Base-by-base conservation (phyloP, 2,888 invertebrate species). In the Oscheius sp. region DNA sequence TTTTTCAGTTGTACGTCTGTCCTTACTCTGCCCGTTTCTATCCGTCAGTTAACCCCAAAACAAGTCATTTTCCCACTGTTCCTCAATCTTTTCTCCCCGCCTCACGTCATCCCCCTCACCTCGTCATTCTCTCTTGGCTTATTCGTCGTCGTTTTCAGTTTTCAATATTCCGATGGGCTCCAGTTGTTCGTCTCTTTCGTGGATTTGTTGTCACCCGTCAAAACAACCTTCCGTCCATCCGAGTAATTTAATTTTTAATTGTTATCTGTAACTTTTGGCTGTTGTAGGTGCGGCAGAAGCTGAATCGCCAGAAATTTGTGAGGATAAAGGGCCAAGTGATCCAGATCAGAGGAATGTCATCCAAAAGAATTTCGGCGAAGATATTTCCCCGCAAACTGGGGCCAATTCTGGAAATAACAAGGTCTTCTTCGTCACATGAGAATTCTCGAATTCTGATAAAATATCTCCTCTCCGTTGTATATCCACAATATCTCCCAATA, bases 361-460 rank as follows among this genome's bases (percentile, higher is more conserved):
- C 18, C 21, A 49, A 29, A 66, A 66, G 49, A 66, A 66, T 21
- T 66, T 66, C 35, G 66, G 66, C 16, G 66, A 66, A 27, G 23
- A 49, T 2, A 35, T 25, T 12, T 18, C 66, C 2, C 18, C 52
- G 6, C 61, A 61, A 21, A 18, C 45, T n/a, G 61, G 61, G 16
- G 61, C 61, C 7, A 61, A 61, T 43, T 27, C 66, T 1, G 16
- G 49, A 13, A 66, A 66, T 27, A 52, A 49, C n/a, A 66, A 66
- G 29, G 52, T 66, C 35, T 66, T 66, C 35, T 66, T 52, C 49
- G 66, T 66, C 35, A 66, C 66, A 25, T 66, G 35, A 35, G 35
- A 9, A 3, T 3, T 9, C 35, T 35, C 35, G 43, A 41, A n/a
- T 35, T 35, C 35, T 35, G 35, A 35, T 35, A 35, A 35, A 35